Conservation (phyloP, 2,888 invertebrate species). For the Eristalinus sepulchralis region DNA sequence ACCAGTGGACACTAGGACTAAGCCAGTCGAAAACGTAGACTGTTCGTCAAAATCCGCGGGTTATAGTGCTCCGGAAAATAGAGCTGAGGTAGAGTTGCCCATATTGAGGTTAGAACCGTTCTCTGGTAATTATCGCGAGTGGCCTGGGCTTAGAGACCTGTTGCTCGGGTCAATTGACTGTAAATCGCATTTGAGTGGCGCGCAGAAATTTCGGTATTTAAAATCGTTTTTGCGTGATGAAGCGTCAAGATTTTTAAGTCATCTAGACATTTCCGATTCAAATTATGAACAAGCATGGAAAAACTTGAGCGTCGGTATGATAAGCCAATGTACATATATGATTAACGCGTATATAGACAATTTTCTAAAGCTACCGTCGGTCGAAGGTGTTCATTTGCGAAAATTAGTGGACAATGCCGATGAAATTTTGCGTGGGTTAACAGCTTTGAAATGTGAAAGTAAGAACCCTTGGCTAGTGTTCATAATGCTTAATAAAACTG, state of each 20-base stretch:
- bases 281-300: constrained; percentile 22
- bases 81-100: neutral
- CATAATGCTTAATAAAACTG: neutral
- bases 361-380: neutral
- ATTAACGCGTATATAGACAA: neutral
- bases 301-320: constrained; percentile 11
- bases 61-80: neutral
- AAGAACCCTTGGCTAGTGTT: constrained; percentile 12
- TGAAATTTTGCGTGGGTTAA: constrained; percentile 6
- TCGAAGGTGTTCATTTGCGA: constrained; percentile 7
- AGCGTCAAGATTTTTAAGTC: constrained; percentile 10
- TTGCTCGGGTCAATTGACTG: constrained; percentile 16
- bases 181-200: neutral
- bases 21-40: too few species aligned
- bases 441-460: neutral
- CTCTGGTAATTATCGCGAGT: constrained; percentile 1
- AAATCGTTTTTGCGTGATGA: constrained; percentile 25
- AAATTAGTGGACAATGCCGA: constrained; percentile 1
- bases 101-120: neutral
- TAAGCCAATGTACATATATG: constrained; percentile 4
- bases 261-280: neutral
- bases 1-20: too few species aligned
- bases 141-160: constrained; percentile 15
- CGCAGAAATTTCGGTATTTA: constrained; percentile 20
- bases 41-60: neutral